Conservation (phyloP, 2,888 invertebrate species). For the Epiblema foenella region DNA sequence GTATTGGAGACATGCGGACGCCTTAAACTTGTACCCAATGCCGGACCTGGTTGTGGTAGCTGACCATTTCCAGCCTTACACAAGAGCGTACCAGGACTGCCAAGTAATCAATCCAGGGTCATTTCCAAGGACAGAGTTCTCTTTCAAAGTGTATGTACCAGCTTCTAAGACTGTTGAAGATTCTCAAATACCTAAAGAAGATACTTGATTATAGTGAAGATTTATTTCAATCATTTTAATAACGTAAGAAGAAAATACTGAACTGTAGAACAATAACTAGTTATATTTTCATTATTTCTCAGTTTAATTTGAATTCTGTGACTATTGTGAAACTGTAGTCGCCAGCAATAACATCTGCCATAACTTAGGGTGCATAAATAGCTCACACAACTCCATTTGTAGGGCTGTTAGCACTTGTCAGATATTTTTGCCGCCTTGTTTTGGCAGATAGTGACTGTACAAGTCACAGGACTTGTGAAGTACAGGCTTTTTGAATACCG, state of each 20-base stretch:
- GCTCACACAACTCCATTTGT: too few species aligned
- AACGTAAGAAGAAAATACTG: too few species aligned
- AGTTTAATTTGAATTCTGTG: too few species aligned
- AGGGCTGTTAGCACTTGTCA: too few species aligned
- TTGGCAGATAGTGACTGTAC: neutral
- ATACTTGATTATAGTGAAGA: conserved; percentile 50
- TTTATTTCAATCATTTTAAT: neutral
- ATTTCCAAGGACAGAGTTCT: conserved; percentile 94
- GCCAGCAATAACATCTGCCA: too few species aligned
- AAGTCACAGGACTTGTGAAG: too few species aligned
- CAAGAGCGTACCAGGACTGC: conserved; percentile 89
- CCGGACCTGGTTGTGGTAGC: conserved; percentile 97
- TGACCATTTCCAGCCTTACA: conserved; percentile 95
- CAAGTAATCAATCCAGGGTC: conserved; percentile 96
- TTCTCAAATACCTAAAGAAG: conserved; percentile 87
- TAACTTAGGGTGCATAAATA: too few species aligned
- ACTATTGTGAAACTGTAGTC: too few species aligned
- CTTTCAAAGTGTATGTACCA: conserved; percentile 96
- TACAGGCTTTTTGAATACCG: too few species aligned
- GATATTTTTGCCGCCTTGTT: too few species aligned
- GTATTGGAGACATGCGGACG: conserved; percentile 96
- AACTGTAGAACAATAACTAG: too few species aligned
- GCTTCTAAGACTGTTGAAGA: conserved; percentile 91
- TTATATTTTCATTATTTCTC: too few species aligned
- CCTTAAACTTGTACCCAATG: conserved; percentile 94